A percentile compares a stretch with the other conserved stretches of the same genome.
These are phyloP conservation scores for Hoplodrina blanda DNA, from an alignment of 2,888 invertebrate genomes.

Conservation along the genomic window DNA sequence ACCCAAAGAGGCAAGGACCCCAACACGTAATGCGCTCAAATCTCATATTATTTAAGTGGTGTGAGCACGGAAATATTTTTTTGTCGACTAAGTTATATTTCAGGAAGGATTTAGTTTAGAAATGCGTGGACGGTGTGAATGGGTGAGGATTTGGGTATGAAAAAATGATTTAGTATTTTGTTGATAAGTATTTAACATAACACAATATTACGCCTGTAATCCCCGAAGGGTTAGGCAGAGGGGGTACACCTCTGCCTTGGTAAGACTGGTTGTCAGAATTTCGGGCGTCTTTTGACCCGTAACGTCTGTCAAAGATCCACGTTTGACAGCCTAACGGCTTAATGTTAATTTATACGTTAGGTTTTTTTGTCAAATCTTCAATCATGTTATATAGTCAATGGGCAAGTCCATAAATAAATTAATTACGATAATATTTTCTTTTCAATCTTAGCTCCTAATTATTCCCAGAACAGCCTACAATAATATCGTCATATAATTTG, in stretches of 20 bases:
- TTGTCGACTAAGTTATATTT: conserved; percentile 58
- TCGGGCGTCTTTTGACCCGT: too few species aligned
- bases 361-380: neutral
- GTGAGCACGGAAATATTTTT: conserved; percentile 63
- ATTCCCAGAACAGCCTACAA: conserved; percentile 1
- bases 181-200: conserved; percentile 3
- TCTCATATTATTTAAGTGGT: conserved; percentile 67
- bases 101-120: conserved; percentile 50
- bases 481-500: conserved; percentile 49
- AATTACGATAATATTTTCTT: conserved; percentile 8
- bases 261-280: too few species aligned
- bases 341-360: too few species aligned
- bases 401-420: neutral
- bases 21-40: conserved; percentile 67
- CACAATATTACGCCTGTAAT: too few species aligned
- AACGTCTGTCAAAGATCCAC: too few species aligned
- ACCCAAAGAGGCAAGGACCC: conserved; percentile 55
- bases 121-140: conserved; percentile 34
- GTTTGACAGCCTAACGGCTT: too few species aligned
- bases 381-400: neutral
- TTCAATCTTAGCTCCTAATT: conserved; percentile 13
- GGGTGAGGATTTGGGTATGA: conserved; percentile 21
- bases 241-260: too few species aligned
- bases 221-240: too few species aligned
- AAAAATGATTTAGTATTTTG: conserved; percentile 36